phyloP scores from a whole-genome alignment of 2,797 vertebrate species.

The Anguilla marmorata region DNA sequence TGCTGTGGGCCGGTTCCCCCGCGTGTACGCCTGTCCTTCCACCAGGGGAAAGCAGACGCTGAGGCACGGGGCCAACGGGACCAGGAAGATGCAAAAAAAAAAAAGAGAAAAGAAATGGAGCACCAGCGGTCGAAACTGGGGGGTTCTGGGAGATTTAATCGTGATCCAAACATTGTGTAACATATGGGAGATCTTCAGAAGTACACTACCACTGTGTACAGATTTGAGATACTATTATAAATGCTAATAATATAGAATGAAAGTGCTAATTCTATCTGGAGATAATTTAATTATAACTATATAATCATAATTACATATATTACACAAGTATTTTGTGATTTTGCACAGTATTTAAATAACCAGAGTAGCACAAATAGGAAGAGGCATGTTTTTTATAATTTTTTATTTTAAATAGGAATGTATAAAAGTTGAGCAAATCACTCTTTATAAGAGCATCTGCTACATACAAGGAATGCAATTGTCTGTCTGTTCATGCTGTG shows the following conservation, averaged over 20 bases:
- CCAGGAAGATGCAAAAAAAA: neutral
- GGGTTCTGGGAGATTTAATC: slow-evolving; percentile 4
- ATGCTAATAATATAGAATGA: neutral
- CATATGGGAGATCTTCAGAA: neutral
- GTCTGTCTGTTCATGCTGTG: too few relatives aligned
- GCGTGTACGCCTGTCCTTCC: slow-evolving; percentile 38
- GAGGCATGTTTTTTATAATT: neutral
- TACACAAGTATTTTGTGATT: neutral
- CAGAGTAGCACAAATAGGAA: neutral
- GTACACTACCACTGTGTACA: slow-evolving; percentile 33
- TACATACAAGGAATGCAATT: too few relatives aligned
- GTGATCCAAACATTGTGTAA: neutral
- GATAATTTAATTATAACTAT: too few relatives aligned
- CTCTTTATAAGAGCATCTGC: too few relatives aligned
- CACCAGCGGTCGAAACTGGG: slow-evolving; percentile 40
- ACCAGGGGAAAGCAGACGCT: slow-evolving; percentile 38
- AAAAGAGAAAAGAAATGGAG: slow-evolving; percentile 26
- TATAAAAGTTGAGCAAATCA: neutral
- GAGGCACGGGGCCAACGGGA: slow-evolving; percentile 35
- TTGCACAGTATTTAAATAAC: neutral
- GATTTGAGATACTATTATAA: neutral
- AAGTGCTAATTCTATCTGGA: neutral
- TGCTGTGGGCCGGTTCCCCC: slow-evolving; percentile 41
- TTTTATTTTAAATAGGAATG: neutral
- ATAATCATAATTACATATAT: neutral